Evolutionary conservation across 2,888 invertebrate genomes (phyloP), one percentile per base, ranked within the genome.

Genomic region (Autographa pulchrina): DNA sequence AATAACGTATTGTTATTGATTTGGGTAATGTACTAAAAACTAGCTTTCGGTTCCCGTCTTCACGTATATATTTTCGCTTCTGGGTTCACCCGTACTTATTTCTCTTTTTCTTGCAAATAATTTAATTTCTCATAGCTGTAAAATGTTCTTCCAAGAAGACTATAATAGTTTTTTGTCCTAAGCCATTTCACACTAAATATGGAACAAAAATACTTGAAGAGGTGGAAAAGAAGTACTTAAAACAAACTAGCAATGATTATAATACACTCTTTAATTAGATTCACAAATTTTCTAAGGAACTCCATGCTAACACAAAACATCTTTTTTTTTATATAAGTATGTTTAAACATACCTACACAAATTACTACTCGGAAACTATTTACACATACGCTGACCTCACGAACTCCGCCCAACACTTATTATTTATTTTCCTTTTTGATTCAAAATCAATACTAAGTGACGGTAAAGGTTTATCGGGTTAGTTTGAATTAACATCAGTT

Each of bases 1-100:
- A 72, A 78, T 81, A 68, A 68, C 61, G n/a, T 48, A 78, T 65
- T 32, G 35, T 0, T 77, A 77, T 77, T 72, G 77, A 77, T 77
- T 77, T 48, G 2, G 6, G 48, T 9, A 32, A 9, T 7, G n/a
- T n/a, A 52, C 38, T 8, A 60, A 25, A 2, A 31, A 13, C 25
- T 25, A 25, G 25, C 25, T 25, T 25, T 25, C 3, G 25, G 25
- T 25, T 25, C 25, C 25, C 25, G 25, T 25, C 25, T 25, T 25
- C 25, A 25, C 3, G 25, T 25, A 25, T 25, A 5, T n/a, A 32
- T 38, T 52, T 4, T 56, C 13, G 16, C 64, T 69, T 62, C 59
- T 32, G 62, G 32, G 59, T 65, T 75, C 68, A 1, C 64, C 74
- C 8, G 75, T 63, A 16, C 52, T 48, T n/a, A 20, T 35, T 7